Percentiles rank a stretch among this genome's conserved stretches.
These are phyloP conservation scores for Psylliodes chrysocephalus DNA, from an alignment of 2,888 invertebrate species.

Conservation along the genomic window DNA sequence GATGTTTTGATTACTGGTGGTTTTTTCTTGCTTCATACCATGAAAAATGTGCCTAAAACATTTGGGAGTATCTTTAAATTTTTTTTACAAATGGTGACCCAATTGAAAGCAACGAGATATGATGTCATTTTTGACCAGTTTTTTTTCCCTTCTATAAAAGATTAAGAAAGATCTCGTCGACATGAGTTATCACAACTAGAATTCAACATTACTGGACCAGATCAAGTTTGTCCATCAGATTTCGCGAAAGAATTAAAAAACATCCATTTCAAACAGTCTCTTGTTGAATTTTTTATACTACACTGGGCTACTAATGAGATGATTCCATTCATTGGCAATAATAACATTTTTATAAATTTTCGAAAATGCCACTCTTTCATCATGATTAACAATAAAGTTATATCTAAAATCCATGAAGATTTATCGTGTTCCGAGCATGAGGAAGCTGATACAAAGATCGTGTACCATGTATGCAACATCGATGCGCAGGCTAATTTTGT, in stretches of 20 bases:
- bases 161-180: constrained; percentile 42
- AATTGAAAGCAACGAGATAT: constrained; percentile 41
- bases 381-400: constrained; percentile 43
- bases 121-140: constrained; percentile 47
- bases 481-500: constrained; percentile 42
- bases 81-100: constrained; percentile 40
- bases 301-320: constrained; percentile 52
- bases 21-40: constrained; percentile 43
- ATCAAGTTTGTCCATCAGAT: constrained; percentile 34
- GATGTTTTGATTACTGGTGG: constrained; percentile 52
- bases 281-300: constrained; percentile 45
- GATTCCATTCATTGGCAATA: constrained; percentile 48
- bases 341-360: constrained; percentile 41
- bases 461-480: constrained; percentile 41
- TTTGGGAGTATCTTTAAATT: constrained; percentile 53
- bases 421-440: constrained; percentile 41
- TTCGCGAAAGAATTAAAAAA: constrained; percentile 41
- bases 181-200: neutral
- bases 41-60: constrained; percentile 33
- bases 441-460: constrained; percentile 36
- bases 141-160: constrained; percentile 39
- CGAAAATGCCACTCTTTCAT: constrained; percentile 49
- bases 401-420: constrained; percentile 33
- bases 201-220: neutral
- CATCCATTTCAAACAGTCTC: constrained; percentile 48